A percentile compares a stretch with the other conserved stretches of the same genome.
Evolutionary conservation across 2,113 vertebrate species (phyloP).

Genomic region (Lanius ludovicianus): DNA sequence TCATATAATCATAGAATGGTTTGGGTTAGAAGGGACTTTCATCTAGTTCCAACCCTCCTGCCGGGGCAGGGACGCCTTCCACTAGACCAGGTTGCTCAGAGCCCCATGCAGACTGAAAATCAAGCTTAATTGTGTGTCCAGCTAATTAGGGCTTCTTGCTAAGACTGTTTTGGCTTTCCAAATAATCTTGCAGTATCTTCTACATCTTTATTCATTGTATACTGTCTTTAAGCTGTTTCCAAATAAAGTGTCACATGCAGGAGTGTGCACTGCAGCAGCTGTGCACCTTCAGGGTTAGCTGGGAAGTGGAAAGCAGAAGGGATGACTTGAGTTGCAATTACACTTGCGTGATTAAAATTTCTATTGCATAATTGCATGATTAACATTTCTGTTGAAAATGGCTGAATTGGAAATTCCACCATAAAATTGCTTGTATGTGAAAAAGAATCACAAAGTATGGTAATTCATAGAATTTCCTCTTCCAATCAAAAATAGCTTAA

Average conservation of each 20-base stretch:
- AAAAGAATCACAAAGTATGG: not conserved
- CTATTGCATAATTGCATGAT: not conserved
- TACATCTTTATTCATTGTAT: accelerated
- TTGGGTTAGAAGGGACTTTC: not conserved
- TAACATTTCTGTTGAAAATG: not conserved
- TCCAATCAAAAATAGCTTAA: not conserved
- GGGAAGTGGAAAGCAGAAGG: not conserved
- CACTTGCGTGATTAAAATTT: not conserved
- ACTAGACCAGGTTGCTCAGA: not conserved
- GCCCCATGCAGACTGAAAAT: not conserved
- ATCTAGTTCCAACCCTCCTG: not conserved
- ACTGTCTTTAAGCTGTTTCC: not conserved
- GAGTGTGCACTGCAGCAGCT: accelerated
- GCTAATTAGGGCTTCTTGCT: not conserved
- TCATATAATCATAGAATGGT: too few relatives aligned
- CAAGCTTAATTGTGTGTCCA: not conserved
- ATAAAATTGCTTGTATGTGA: not conserved
- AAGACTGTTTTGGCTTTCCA: not conserved
- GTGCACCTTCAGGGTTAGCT: accelerated
- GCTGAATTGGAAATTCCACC: not conserved
- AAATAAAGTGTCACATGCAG: accelerated
- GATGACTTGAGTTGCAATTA: not conserved
- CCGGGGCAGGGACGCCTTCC: not conserved
- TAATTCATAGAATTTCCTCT: not conserved
- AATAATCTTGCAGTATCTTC: accelerated